Base-by-base conservation (phyloP, 2,113 vertebrate species). In the Oplegnathus fasciatus region DNA sequence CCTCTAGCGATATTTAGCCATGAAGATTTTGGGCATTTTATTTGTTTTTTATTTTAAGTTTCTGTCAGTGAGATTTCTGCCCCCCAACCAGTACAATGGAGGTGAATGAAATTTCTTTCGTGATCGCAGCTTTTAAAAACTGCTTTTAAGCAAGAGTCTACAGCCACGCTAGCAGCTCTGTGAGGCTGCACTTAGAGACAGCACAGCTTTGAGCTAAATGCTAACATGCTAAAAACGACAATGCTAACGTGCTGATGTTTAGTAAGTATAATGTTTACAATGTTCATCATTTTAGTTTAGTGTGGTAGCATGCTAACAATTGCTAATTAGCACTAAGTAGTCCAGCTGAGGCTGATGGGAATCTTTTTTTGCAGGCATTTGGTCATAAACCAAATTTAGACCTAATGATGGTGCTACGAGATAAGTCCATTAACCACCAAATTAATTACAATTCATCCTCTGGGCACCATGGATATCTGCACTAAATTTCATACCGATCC, bases 1-100 rank as follows among this genome's bases (percentile, higher is more conserved):
- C 50, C 28, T 67, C 10, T n/a, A 42, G 52, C 28, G 6, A 20
- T 6, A 42, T 78, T 18, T 2, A 72, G 58, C 6, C 34, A 30
- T 65, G 26, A 8, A 37, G 34, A 30, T 75, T 75, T 32, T 3
- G 15, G 10, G 50, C 15, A 57, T 46, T 54, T 65, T 30, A 61
- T 58, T 22, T 52, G 32, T 40, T 2, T n/a, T n/a, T n/a, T n/a
- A n/a, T n/a, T n/a, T n/a, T 1, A 6, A 15, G 24, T 22, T 80
- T 80, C 26, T 24, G 42, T 17, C 40, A 24, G 52, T 46, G 50
- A 30, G 17, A 73, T 73, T 34, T 79, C 55, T 70, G 48, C 32
- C 32, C 61, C 5, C 7, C 10, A 60, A 52, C 14, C 18, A 77
- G 32, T 9, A 30, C 11, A 66, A 30, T 17, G 2, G 15, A 42